Evolutionary conservation across 2,113 vertebrate species (phyloP), one percentile per base, ranked within the genome.

Genomic region (Toxotes jaculatrix): DNA sequence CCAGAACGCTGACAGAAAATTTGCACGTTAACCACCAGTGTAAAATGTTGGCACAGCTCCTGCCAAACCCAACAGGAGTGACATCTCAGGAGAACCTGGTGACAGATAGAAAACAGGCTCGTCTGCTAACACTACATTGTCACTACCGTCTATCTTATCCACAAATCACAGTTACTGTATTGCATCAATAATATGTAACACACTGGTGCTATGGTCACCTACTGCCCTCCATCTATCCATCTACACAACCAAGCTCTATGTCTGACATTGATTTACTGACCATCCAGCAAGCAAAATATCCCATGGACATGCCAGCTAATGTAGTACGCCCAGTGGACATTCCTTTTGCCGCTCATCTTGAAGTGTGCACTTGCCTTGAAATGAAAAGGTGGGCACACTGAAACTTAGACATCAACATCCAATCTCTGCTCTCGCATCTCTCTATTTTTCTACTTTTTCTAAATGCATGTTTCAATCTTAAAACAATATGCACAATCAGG

Each of bases 191-290:
- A 73, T 81, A 91, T 89, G 57, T 88, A 68, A 72, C 88, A 88
- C 75, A 16, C 31, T 55, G 36, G 82, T 85, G 91, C 64, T 63
- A 80, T 59, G 57, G 59, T 81, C 71, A 81, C 40, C 43, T 43
- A 13, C 68, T 79, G 71, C 59, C 45, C 79, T 61, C 59, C 64
- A 27, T 67, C 67, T 60, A 53, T 83, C 77, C 68, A 63, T 82
- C 82, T 45, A 45, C 72, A 45, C 43, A 77, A 42, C 79, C 11
- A 17, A 36, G 17, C 61, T 85, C 69, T 23, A 7, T 70, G 80
- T 83, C 64, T 86, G 74, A 86, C 62, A 0, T 11, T 87, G 82
- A 87, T 85, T 78, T 77, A 92, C 75, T 65, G 70, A 86, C 49
- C 72, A 19, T 74, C 57, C 73, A 59, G 59, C 72, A 59, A 51